These are phyloP conservation scores for Diaphora mendica DNA, from an alignment of 2,888 invertebrate species.

Conservation along the genomic window DNA sequence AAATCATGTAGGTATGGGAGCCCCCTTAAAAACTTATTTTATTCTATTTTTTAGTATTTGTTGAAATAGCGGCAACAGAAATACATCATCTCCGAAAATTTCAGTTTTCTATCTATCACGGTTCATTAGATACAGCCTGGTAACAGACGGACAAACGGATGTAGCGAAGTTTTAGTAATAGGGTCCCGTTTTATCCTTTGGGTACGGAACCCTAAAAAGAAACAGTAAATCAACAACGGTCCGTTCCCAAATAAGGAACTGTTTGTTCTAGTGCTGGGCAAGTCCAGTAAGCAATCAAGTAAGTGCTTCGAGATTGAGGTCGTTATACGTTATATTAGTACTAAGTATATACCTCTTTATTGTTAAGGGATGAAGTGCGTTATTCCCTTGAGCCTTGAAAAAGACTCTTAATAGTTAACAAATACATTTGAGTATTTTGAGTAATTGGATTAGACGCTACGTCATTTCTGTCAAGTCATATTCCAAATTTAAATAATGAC, in stretches of 20 bases:
- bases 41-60: no score
- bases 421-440: slow-evolving; percentile 11
- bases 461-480: background rate
- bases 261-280: slow-evolving; percentile 20
- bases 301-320: slow-evolving; percentile 67
- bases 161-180: no score
- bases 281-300: slow-evolving; percentile 69
- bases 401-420: slow-evolving; percentile 10
- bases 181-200: no score
- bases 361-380: slow-evolving; percentile 9
- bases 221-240: slow-evolving; percentile 15
- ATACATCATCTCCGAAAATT: no score
- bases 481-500: background rate
- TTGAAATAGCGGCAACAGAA: no score
- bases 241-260: slow-evolving; percentile 18
- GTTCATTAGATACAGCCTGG: no score
- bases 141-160: no score
- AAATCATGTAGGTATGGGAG: no score
- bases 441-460: slow-evolving; percentile 5
- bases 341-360: slow-evolving; percentile 8
- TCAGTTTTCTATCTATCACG: no score
- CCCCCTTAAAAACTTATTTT: no score
- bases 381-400: slow-evolving; percentile 15
- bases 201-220: background rate
- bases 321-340: slow-evolving; percentile 17